Evolutionary conservation across 1,140 invertebrate genomes (phyloP), one percentile per base, ranked within the genome.

Genomic region (Drosophila lacertosa): DNA sequence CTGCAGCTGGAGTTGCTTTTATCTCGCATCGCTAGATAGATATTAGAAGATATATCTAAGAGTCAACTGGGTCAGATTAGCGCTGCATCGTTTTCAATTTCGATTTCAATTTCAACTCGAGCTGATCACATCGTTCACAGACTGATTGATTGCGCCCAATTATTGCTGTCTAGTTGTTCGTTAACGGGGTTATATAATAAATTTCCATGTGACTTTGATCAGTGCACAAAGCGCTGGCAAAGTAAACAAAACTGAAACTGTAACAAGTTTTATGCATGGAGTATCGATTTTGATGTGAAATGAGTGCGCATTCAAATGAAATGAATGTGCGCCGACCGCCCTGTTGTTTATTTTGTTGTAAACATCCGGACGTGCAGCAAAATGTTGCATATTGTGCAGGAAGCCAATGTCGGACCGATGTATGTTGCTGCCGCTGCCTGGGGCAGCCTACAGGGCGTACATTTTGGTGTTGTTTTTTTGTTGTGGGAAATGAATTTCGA

Each of bases 351-450:
- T 82, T 89, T 88, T 75, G 70, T 82, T 72, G 78, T 89, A 88
- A 88, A 88, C 82, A 88, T 89, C 82, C 82, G 82, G 82, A 88
- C 70, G 47, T 88, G 82, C 78, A 75, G 73, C 83, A 88, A 89
- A 88, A 78, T 88, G 82, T 86, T 88, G 82, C 81, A 86, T 75
- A 86, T 86, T 82, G 82, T 81, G 74, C 81, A 73, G 72, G 75
- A 82, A 82, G 74, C 66, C 66, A 58, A 59, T 47, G 54, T 63
- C 44, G 62, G 58, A 39, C 37, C 40, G n/a, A 50, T 40, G 20
- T 18, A 42, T 57, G 50, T 20, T 51, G 59, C 48, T 51, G 59
- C 48, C 57, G 60, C 68, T 48, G 63, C 18, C 32, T 39, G 15
- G 7, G 54, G 20, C 62, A 37, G 62, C 54, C 59, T 53, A 68